phyloP scores from a whole-genome alignment of 2,113 vertebrate species.

The Aspidoscelis tigris region DNA sequence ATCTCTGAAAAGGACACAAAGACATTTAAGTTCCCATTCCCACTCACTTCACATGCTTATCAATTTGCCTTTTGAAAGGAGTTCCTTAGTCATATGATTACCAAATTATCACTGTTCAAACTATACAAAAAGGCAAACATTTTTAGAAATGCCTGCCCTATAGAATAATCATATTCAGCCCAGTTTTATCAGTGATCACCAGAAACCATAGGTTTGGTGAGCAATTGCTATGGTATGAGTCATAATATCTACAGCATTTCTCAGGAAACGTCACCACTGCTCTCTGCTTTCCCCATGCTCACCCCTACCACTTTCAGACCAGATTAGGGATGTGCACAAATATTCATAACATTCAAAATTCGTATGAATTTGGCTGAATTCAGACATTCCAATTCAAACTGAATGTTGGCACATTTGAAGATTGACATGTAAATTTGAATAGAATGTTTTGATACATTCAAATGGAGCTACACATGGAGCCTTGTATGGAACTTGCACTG shows the following conservation, averaged over 20 bases:
- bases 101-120: neutral
- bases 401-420: too few relatives aligned
- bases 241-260: neutral
- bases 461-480: too few relatives aligned
- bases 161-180: neutral
- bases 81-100: neutral
- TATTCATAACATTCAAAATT: too few relatives aligned
- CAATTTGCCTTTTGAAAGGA: neutral
- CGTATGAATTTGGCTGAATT: too few relatives aligned
- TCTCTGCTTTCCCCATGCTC: neutral
- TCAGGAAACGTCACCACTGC: neutral
- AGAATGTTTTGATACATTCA: too few relatives aligned
- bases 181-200: constrained; percentile 9
- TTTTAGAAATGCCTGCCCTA: constrained; percentile 18
- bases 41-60: neutral
- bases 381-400: too few relatives aligned
- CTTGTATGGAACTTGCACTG: too few relatives aligned
- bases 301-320: neutral
- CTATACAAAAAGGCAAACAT: neutral
- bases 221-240: neutral
- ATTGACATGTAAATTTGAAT: too few relatives aligned
- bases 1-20: neutral
- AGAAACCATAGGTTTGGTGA: neutral
- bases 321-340: too few relatives aligned
- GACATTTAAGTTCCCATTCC: too few relatives aligned